Evolutionary conservation across 2,797 vertebrate genomes (phyloP), one percentile per base, ranked within the genome.

Genomic region (Denticeps clupeoides): DNA sequence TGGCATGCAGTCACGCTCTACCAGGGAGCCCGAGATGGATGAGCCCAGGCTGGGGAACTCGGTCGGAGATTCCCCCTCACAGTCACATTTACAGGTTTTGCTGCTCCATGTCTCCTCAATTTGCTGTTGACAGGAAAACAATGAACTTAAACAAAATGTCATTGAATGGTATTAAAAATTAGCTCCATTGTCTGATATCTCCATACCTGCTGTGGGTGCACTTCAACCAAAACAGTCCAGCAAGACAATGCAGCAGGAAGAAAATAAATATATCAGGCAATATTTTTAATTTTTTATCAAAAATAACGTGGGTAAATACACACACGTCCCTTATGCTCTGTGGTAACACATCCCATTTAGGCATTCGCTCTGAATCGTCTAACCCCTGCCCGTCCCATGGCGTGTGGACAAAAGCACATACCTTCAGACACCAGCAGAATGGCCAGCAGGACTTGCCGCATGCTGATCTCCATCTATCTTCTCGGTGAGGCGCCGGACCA

Each of bases 11-110:
- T 78, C 73, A 16, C 82, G 61, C 47, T 58, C 64, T 18, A 21
- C 48, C 15, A 10, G 42, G 64, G 42, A 26, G 28, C 13, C 25
- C 23, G 29, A 37, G 55, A 56, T 4, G 41, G 56, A 47, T 45
- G 59, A 29, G 33, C 64, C 59, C 7, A 49, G 43, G 0, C 56
- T 56, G 56, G 76, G 67, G 71, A 78, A 78, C 48, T 81, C 72
- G 0, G 77, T 79, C 3, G 82, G 85, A 32, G 78, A 56, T 47
- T 81, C 74, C 53, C 69, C 86, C 31, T 91, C 84, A 59, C 93
- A 93, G 42, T 94, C 80, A 1, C 90, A 93, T 72, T 89, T 91
- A 75, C 91, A 94, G 16, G 82, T 74, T 73, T 81, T 91, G 61
- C 73, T 81, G 57, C 83, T 83, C 89, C 88, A 90, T n/a, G 81